Percentiles rank a stretch among this genome's conserved stretches.
Evolutionary conservation across 2,113 vertebrate genomes (phyloP).

Genomic region (Electrona antarctica): DNA sequence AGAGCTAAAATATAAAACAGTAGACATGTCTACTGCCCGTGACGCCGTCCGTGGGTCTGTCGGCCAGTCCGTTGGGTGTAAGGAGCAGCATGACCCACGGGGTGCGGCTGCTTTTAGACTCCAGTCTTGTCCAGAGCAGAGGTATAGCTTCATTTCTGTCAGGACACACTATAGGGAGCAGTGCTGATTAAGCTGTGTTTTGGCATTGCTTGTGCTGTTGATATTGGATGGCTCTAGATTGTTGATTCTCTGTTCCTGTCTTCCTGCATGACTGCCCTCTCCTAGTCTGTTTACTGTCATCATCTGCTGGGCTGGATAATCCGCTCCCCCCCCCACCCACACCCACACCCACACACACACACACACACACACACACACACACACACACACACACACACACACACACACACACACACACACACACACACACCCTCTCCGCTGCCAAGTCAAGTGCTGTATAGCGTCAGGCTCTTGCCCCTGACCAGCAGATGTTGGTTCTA

Average conservation of each 20-base stretch:
- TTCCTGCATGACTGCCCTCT: conserved; percentile 26
- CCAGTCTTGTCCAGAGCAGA: no score
- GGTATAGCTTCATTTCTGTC: neutral
- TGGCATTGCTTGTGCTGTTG: conserved; percentile 13
- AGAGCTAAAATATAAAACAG: no score
- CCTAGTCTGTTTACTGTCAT: conserved; percentile 40
- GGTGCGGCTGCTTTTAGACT: no score
- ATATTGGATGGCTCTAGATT: conserved; percentile 10
- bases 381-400: no score
- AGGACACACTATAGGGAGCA: neutral
- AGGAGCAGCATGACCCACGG: no score
- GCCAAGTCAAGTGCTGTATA: conserved; percentile 15
- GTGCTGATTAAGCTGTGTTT: conserved; percentile 1
- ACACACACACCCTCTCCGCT: conserved; percentile 11
- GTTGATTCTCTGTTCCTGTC: conserved; percentile 21
- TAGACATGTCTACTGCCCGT: no score
- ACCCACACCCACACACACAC: no score
- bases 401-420: neutral
- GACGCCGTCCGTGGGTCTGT: no score
- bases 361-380: no score
- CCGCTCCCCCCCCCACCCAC: no score
- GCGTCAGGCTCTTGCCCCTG: conserved; percentile 1
- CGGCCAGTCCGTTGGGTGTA: no score
- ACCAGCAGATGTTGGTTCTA: neutral
- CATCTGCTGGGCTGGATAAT: conserved; percentile 52